A percentile compares a stretch with the other conserved stretches of the same genome.
Evolutionary conservation across 2,888 invertebrate genomes (phyloP).

Genomic region (Aphelenchoides bicaudatus): DNA sequence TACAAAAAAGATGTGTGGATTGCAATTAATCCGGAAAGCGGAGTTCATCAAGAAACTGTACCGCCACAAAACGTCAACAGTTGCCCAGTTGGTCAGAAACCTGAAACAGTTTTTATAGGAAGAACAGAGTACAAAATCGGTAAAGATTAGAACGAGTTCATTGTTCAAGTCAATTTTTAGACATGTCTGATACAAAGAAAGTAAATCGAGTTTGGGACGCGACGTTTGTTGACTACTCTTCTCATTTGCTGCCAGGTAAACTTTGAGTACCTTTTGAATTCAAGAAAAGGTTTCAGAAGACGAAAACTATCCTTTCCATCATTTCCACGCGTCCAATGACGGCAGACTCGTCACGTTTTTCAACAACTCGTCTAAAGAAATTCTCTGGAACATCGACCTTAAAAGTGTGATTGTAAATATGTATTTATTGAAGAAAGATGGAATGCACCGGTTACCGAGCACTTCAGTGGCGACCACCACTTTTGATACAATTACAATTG

Average conservation of each 20-base stretch:
- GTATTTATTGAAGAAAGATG: slow-evolving; percentile 67
- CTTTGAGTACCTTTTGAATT: slow-evolving; percentile 60
- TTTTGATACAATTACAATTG: slow-evolving; percentile 45
- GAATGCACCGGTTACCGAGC: slow-evolving; percentile 60
- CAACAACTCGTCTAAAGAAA: slow-evolving; percentile 40
- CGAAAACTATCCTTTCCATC: slow-evolving; percentile 45
- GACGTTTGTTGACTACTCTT: slow-evolving; percentile 88
- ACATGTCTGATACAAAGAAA: slow-evolving; percentile 82
- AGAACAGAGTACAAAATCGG: slow-evolving; percentile 77
- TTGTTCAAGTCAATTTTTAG: no score
- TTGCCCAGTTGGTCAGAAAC: slow-evolving; percentile 60
- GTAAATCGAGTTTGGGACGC: slow-evolving; percentile 81
- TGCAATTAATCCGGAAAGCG: slow-evolving; percentile 63
- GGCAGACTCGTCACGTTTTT: slow-evolving; percentile 52
- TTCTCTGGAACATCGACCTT: slow-evolving; percentile 38
- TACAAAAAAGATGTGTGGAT: slow-evolving; percentile 65
- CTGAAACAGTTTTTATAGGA: slow-evolving; percentile 62
- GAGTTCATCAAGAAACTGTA: slow-evolving; percentile 60
- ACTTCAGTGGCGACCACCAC: slow-evolving; percentile 60
- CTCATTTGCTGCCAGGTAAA: slow-evolving; percentile 68
- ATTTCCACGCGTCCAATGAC: slow-evolving; percentile 62
- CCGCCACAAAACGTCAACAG: slow-evolving; percentile 55
- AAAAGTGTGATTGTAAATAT: slow-evolving; percentile 66
- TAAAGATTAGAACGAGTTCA: no score
- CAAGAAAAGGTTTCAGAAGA: slow-evolving; percentile 41